Evolutionary conservation across 2,113 vertebrate genomes (phyloP).

Genomic region (Cairina moschata): DNA sequence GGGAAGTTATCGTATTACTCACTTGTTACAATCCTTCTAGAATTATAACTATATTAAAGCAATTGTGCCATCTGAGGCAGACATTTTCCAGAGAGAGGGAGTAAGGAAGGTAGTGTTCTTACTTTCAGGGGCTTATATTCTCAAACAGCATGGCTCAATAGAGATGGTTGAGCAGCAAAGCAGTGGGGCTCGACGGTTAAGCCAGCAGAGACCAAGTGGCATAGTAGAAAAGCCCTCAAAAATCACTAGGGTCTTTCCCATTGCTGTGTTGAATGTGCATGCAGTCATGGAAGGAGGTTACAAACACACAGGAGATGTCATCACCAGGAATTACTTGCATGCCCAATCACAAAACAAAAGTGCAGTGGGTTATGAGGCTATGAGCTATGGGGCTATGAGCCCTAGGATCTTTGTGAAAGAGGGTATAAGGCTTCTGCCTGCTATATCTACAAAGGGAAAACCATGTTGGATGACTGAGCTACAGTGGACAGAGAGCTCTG

Average conservation of each 20-base stretch:
- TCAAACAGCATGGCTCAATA: background rate
- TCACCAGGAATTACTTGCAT: background rate
- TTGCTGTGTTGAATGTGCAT: background rate
- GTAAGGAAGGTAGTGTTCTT: background rate
- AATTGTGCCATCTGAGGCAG: background rate
- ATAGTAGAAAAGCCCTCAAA: background rate
- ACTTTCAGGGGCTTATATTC: background rate
- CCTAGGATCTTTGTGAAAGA: background rate
- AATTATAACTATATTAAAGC: background rate
- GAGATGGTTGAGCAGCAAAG: background rate
- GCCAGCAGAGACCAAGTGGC: background rate
- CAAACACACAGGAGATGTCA: background rate
- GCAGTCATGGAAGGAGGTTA: background rate
- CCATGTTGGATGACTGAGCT: background rate
- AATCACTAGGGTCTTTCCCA: background rate
- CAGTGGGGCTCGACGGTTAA: fast-evolving
- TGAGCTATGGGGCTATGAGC: background rate
- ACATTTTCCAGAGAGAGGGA: constrained; percentile 4
- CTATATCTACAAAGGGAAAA: background rate
- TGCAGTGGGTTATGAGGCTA: background rate
- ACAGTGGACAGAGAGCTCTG: background rate
- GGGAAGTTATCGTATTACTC: background rate
- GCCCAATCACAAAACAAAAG: background rate
- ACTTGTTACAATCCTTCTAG: background rate
- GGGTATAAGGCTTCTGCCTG: background rate